Evolutionary conservation across 2,797 vertebrate species (phyloP), one percentile per base, ranked within the genome.

Genomic region (Muscicapa striata): DNA sequence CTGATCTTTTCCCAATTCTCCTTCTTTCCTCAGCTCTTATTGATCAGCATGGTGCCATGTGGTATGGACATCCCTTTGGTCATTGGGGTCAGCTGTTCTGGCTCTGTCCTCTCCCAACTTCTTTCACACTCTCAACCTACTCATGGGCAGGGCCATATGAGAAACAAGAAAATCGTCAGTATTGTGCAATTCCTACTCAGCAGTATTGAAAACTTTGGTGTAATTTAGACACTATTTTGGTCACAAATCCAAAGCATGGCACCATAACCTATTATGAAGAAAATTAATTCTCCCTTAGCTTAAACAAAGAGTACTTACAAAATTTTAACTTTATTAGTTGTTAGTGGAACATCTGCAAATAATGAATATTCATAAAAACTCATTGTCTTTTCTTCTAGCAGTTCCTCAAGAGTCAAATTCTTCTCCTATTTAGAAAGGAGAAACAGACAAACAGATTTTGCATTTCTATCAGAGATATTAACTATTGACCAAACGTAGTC

Each of bases 101-200:
- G 10, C 30, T 80, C 45, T 61, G 51, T 48, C 51, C 27, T 51
- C 57, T 78, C n/a, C 38, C 32, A 62, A 0, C 13, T 43, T 43
- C 22, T 41, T 69, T n/a, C 14, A 51, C 18, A 27, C 9, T 12
- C 15, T 34, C 59, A 64, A 15, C 20, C 66, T 51, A 15, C 6
- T 77, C 4, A 5, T 38, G 67, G 51, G 15, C n/a, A 66, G 57
- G 21, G 11, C 27, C 0, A 0, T 18, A 17, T 24, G 52, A 79
- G 52, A 70, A 85, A 78, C 38, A 26, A 32, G 74, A 64, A 48
- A 88, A 7, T 5, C 9, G 32, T 57, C 52, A 24, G 23, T 15
- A 10, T 8, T 62, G 29, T 36, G 26, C 45, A 54, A 52, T 54
- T 49, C 12, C 40, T 79, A 18, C 5, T 83, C 34, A 70, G 48